Evolutionary conservation across 2,113 vertebrate genomes (phyloP).

Genomic region (Erinaceus europaeus): DNA sequence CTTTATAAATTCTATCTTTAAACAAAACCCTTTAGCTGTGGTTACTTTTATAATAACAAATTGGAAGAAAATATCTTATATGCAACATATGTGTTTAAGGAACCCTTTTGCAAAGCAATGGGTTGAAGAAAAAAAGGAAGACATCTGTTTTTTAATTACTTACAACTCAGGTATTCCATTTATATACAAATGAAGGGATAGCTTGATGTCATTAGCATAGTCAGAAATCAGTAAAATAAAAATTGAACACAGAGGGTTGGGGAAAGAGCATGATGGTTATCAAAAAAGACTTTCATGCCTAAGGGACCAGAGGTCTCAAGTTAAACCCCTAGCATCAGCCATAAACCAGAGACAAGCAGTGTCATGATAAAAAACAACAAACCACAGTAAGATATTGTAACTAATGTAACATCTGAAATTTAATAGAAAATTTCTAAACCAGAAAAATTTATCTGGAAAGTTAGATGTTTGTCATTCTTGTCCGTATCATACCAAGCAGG

Average conservation of each 20-base stretch:
- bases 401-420: background rate
- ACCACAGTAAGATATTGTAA: background rate
- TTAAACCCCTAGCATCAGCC: too few species aligned
- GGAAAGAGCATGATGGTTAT: too few species aligned
- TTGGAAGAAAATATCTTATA: background rate
- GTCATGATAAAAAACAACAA: too few species aligned
- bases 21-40: background rate
- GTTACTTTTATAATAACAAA: background rate
- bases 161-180: background rate
- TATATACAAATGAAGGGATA: background rate
- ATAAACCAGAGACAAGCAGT: too few species aligned
- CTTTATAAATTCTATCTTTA: constrained; percentile 24
- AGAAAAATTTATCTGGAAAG: background rate
- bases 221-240: background rate
- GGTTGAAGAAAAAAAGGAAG: too few species aligned
- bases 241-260: too few species aligned
- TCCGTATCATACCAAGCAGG: too few species aligned
- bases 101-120: too few species aligned
- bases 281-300: too few species aligned
- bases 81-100: constrained; percentile 1
- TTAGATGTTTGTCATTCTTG: too few species aligned
- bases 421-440: background rate
- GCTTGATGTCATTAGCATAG: background rate
- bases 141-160: too few species aligned
- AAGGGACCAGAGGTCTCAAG: too few species aligned